phyloP scores from a whole-genome alignment of 2,113 vertebrate species.

The Aythya baeri region DNA sequence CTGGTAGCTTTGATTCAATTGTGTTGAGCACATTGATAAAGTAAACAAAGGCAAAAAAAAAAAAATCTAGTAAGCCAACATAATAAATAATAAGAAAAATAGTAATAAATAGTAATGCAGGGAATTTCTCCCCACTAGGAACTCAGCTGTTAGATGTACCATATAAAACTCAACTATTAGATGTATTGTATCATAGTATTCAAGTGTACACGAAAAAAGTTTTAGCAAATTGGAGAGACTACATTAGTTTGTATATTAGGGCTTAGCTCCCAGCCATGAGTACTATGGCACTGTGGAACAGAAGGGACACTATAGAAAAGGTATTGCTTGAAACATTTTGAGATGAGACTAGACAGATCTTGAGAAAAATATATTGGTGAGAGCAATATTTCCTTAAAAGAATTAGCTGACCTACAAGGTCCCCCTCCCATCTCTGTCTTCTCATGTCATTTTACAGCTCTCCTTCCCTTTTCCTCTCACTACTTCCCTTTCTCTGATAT shows the following conservation, averaged over 20 bases:
- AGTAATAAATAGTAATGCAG: too few species aligned
- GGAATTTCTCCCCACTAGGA: neutral
- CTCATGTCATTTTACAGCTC: neutral
- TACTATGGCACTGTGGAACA: neutral
- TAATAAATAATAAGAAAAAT: neutral
- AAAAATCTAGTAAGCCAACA: neutral
- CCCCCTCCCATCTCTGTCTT: neutral
- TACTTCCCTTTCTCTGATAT: neutral
- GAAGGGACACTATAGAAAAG: neutral
- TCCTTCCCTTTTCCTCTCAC: neutral
- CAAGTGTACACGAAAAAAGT: neutral
- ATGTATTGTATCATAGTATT: neutral
- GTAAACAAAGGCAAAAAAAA: neutral
- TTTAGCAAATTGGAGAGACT: neutral
- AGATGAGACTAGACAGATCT: neutral
- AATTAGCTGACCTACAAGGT: neutral
- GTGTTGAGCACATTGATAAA: neutral
- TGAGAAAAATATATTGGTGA: neutral
- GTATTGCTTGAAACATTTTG: neutral
- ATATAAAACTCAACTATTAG: neutral
- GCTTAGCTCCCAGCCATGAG: neutral
- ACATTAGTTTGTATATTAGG: neutral
- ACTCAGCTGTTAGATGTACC: neutral
- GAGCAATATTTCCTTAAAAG: neutral
- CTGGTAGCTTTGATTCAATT: neutral